These are phyloP conservation scores for Stenodera caucasica DNA, from an alignment of 2,888 invertebrate genomes.

Conservation along the genomic window DNA sequence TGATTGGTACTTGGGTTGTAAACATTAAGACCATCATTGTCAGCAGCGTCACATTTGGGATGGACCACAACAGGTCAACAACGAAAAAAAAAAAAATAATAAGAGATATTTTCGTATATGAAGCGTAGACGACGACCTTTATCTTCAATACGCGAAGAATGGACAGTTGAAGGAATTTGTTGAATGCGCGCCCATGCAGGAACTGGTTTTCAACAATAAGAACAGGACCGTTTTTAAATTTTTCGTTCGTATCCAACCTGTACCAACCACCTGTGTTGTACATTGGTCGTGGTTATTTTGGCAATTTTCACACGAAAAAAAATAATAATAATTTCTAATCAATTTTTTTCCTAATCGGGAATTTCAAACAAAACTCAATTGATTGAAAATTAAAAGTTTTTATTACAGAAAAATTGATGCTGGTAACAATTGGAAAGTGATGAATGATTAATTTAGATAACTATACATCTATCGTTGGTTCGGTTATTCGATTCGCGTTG, in stretches of 20 bases:
- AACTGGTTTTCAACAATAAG: slow-evolving; percentile 35
- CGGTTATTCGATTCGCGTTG: slow-evolving; percentile 37
- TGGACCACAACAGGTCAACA: slow-evolving; percentile 13
- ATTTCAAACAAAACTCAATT: too few species aligned
- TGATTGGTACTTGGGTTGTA: not conserved
- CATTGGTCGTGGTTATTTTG: not conserved
- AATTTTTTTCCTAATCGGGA: too few species aligned
- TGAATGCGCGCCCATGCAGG: slow-evolving; percentile 34
- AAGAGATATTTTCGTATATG: slow-evolving; percentile 16
- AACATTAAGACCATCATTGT: slow-evolving; percentile 4
- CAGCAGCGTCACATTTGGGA: slow-evolving; percentile 28
- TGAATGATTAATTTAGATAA: slow-evolving; percentile 47
- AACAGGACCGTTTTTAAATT: slow-evolving; percentile 22
- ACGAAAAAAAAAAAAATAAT: too few species aligned
- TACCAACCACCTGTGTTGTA: not conserved
- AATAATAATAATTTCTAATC: too few species aligned
- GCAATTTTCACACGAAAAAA: not conserved
- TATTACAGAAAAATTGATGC: not conserved
- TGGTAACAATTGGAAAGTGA: not conserved
- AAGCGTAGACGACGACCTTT: slow-evolving; percentile 20
- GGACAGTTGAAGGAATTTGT: slow-evolving; percentile 24
- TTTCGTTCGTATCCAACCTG: slow-evolving; percentile 8
- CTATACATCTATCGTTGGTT: slow-evolving; percentile 52
- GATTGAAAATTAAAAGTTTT: too few species aligned
- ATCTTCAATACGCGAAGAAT: not conserved